Evolutionary conservation across 2,113 vertebrate species (phyloP), one percentile per base, ranked within the genome.

Genomic region (Nyctereutes procyonoides): DNA sequence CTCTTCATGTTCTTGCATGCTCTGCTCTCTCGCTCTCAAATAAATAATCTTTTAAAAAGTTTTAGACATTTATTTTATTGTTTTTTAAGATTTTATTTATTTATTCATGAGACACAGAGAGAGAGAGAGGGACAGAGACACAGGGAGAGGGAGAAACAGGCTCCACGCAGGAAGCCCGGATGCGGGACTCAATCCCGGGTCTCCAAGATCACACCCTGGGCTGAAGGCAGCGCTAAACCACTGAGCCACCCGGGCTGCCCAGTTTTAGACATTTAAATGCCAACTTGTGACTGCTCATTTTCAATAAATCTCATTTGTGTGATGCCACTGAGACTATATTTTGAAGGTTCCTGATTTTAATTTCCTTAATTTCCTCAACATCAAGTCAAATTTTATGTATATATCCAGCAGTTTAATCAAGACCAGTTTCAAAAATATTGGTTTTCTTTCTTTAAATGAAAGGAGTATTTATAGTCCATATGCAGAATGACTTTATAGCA

Each of bases 261-360:
- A 43, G 7, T 43, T 43, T 43, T 43, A 43, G 28, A 35, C 30
- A 67, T 83, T 55, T 65, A 88, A 88, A 76, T 83, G 84, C 69
- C 85, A 77, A 30, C 65, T 92, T 89, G 35, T 89, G 38, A 48
- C 24, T 83, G 19, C 19, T 96, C 8, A n/a, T 89, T 96, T 93
- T 93, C 56, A 96, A 0, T 81, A 80, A 88, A 13, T 93, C 58
- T 88, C 17, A 35, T 58, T 77, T 83, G 48, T 76, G 53, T 65
- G 76, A 74, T 92, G 35, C 8, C 13, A 3, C 32, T 56, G 67
- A 88, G 58, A 26, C 26, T 10, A 0, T 88, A 62, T 32, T 80
- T 95, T 86, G 62, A 91, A 86, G 63, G 24, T n/a, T 86, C 58
- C 67, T 88, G 67, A 88, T 62, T 82, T 92, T 88, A 88, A 82